Percentiles rank a stretch among this genome's conserved stretches.
Evolutionary conservation across 1,140 invertebrate species (phyloP).

Genomic region (Diuraphis noxia): DNA sequence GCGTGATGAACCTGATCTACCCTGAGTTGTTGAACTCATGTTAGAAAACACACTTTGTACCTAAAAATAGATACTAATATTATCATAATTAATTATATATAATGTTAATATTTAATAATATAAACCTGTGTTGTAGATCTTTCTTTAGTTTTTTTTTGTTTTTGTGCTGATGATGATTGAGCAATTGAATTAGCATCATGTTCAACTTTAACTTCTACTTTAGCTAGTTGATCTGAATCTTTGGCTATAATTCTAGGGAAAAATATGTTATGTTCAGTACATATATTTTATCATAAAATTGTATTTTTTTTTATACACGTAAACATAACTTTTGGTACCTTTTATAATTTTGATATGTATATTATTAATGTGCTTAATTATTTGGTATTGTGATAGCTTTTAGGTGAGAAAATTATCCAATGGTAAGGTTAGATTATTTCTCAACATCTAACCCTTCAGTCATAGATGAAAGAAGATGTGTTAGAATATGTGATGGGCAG

Average conservation of each 20-base stretch:
- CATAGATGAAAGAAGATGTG: no score
- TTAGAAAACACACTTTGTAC: constrained; percentile 44
- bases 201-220: constrained; percentile 38
- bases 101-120: background rate
- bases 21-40: constrained; percentile 16
- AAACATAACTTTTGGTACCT: background rate
- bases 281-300: background rate
- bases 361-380: background rate
- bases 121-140: constrained; percentile 33
- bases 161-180: background rate
- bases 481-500: background rate
- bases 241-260: constrained; percentile 1
- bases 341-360: background rate
- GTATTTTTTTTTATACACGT: background rate
- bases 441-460: background rate
- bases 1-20: constrained; percentile 8
- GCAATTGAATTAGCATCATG: background rate
- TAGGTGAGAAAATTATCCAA: background rate
- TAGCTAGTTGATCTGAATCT: background rate
- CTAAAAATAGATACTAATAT: constrained; percentile 23
- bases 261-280: background rate
- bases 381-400: background rate
- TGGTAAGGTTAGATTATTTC: background rate
- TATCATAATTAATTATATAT: background rate
- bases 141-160: constrained; percentile 49